phyloP scores from a whole-genome alignment of 2,797 vertebrate genomes.

The Paramormyrops hopkinsi region DNA sequence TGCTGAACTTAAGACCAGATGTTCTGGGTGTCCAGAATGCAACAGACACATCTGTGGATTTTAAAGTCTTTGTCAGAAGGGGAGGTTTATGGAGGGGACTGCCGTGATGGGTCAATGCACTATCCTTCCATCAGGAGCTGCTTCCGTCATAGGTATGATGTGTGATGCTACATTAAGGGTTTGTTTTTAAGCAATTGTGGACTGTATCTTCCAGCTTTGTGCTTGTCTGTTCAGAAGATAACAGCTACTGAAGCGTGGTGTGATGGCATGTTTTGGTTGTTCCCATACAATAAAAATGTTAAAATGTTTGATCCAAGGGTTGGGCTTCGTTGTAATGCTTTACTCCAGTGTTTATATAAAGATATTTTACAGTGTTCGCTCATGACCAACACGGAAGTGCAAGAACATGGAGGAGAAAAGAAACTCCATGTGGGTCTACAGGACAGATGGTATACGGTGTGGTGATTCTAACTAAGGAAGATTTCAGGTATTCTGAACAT shows the following conservation, averaged over 20 bases:
- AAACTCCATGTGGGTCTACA: not conserved
- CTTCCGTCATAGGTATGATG: not conserved
- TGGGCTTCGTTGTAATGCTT: not conserved
- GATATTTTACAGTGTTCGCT: not conserved
- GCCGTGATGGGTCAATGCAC: not conserved
- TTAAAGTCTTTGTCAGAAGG: not conserved
- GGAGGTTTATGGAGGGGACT: not conserved
- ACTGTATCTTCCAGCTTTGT: not conserved
- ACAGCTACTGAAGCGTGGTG: not conserved
- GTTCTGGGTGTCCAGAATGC: not conserved
- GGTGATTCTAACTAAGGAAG: not conserved
- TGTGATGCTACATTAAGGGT: not conserved
- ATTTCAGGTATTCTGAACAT: not conserved
- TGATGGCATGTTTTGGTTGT: not conserved
- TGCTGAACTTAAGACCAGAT: not conserved
- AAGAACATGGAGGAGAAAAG: not conserved
- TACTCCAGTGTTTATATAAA: not conserved
- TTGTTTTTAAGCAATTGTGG: not conserved
- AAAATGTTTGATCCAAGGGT: not conserved
- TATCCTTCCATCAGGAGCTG: not conserved
- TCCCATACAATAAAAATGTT: not conserved
- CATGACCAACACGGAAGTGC: not conserved
- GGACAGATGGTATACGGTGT: not conserved
- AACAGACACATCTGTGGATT: not conserved
- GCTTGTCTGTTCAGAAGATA: not conserved